These are phyloP conservation scores for Epistrophe grossulariae DNA, from an alignment of 2,888 invertebrate species.

Conservation along the genomic window DNA sequence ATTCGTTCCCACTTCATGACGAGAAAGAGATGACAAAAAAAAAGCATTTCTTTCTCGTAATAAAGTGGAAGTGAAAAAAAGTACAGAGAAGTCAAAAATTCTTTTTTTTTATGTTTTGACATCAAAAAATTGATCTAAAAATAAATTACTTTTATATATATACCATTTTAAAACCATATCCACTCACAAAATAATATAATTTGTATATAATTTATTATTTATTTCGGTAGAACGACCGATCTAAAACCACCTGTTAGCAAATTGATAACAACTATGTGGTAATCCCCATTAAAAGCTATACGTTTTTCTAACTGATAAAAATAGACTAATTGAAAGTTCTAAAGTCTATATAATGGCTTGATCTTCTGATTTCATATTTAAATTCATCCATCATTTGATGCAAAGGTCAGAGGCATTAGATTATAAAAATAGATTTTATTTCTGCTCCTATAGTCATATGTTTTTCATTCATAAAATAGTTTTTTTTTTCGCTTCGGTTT, in stretches of 20 bases:
- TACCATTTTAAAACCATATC: too few species aligned
- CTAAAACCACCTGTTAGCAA: constrained; percentile 44
- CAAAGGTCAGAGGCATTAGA: constrained; percentile 65
- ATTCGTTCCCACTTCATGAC: too few species aligned
- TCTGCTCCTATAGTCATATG: not conserved
- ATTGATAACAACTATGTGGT: constrained; percentile 44
- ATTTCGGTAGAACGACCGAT: too few species aligned
- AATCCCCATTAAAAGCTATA: not conserved
- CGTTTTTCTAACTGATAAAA: not conserved
- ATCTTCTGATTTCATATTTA: not conserved
- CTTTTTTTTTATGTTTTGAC: too few species aligned
- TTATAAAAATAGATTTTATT: constrained; percentile 59
- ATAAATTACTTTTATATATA: too few species aligned
- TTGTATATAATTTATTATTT: too few species aligned
- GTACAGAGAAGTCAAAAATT: too few species aligned
- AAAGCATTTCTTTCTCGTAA: too few species aligned
- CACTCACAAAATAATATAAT: too few species aligned
- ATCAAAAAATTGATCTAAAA: too few species aligned
- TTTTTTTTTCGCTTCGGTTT: not conserved
- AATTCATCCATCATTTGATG: not conserved
- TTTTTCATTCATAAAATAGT: constrained; percentile 32
- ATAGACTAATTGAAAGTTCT: constrained; percentile 2
- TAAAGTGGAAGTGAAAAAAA: too few species aligned
- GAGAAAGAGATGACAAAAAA: too few species aligned
- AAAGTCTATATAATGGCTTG: not conserved